Percentiles rank a stretch among this genome's conserved stretches.
These are phyloP conservation scores for Malachius bipustulatus DNA, from an alignment of 2,888 invertebrate genomes.

Conservation along the genomic window DNA sequence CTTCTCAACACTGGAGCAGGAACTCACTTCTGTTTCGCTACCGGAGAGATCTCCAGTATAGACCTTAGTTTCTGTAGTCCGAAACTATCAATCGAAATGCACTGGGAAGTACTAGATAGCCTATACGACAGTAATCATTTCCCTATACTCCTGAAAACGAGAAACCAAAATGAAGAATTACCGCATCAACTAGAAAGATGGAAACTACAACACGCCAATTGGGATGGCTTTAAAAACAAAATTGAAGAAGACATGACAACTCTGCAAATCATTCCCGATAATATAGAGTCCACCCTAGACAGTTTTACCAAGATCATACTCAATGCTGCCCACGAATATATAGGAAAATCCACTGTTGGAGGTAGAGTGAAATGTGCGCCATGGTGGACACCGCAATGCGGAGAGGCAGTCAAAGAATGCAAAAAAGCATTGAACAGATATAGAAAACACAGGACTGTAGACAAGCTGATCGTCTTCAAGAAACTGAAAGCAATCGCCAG, in stretches of 20 bases:
- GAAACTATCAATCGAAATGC: neutral
- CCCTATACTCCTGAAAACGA: constrained; percentile 12
- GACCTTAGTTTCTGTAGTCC: constrained; percentile 10
- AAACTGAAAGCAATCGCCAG: constrained; percentile 12
- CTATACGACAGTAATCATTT: constrained; percentile 13
- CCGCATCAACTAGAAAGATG: constrained; percentile 6
- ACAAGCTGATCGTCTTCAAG: too few species aligned
- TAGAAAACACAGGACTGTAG: too few species aligned
- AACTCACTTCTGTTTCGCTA: constrained; percentile 11
- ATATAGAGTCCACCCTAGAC: constrained; percentile 6
- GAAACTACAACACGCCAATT: constrained; percentile 10
- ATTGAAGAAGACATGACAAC: too few species aligned
- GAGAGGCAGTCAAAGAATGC: constrained; percentile 9
- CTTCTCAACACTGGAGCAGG: constrained; percentile 9
- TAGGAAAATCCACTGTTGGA: constrained; percentile 6
- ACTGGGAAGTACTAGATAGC: constrained; percentile 9
- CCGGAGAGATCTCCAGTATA: constrained; percentile 11
- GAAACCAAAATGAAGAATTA: neutral
- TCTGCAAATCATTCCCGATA: too few species aligned
- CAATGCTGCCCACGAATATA: constrained; percentile 7
- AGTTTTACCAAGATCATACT: constrained; percentile 4
- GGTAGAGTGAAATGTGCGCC: constrained; percentile 9
- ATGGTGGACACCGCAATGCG: constrained; percentile 16
- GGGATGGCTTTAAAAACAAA: constrained; percentile 8
- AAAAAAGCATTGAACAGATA: constrained; percentile 15